Evolutionary conservation across 1,140 invertebrate genomes (phyloP).

Genomic region (Harpegnathos saltator): DNA sequence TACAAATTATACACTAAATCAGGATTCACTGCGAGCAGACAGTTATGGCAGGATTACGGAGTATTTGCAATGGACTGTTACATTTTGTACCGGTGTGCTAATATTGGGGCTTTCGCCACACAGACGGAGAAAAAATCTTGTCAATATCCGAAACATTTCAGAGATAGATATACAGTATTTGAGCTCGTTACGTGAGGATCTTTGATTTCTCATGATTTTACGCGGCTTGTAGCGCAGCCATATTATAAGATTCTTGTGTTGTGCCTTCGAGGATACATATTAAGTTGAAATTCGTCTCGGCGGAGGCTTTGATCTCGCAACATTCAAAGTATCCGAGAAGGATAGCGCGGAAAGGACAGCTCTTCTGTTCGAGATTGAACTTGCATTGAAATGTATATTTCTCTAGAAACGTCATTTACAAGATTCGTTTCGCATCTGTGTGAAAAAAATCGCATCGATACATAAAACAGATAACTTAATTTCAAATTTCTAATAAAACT

Average conservation of each 20-base stretch:
- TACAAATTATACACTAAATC: neutral
- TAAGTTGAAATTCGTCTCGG: neutral
- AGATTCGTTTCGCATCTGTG: neutral
- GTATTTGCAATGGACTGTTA: neutral
- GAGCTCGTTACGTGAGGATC: neutral
- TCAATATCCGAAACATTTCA: neutral
- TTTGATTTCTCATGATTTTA: slow-evolving; percentile 29
- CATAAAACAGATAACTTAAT: neutral
- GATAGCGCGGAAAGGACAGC: neutral
- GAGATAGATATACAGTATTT: neutral
- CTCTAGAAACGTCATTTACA: neutral
- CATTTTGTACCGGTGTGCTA: neutral
- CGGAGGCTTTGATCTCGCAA: neutral
- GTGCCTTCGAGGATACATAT: slow-evolving; percentile 8
- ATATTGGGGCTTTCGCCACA: neutral
- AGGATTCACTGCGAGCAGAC: neutral
- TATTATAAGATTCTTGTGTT: slow-evolving; percentile 6
- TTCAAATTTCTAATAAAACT: slow-evolving; percentile 19
- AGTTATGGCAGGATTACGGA: no score
- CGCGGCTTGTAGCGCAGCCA: neutral
- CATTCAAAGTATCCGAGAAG: slow-evolving; percentile 9
- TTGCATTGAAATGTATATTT: neutral
- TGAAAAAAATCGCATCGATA: neutral
- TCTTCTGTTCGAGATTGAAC: neutral
- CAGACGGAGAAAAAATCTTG: neutral